Evolutionary conservation across 1,140 invertebrate genomes (phyloP).

Genomic region (Drosophila sechellia): DNA sequence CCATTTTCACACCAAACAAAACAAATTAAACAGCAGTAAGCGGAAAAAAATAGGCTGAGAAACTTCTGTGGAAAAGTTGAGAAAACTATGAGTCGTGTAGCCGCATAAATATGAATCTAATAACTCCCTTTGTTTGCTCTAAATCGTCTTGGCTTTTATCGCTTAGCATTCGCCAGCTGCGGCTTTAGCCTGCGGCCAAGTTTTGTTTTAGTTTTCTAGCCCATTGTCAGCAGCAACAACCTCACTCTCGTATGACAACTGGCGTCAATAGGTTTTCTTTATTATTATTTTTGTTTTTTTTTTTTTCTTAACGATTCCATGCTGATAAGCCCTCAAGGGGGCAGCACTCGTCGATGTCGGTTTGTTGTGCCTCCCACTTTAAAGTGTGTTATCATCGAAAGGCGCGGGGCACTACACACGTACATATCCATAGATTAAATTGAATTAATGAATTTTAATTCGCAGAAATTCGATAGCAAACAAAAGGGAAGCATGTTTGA

Average conservation of each 20-base stretch:
- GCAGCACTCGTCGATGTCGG: slow-evolving; percentile 19
- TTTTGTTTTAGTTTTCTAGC: slow-evolving; percentile 32
- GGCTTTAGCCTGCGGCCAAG: slow-evolving; percentile 28
- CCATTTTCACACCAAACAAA: slow-evolving; percentile 47
- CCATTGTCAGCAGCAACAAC: slow-evolving; percentile 29
- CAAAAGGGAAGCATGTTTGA: slow-evolving; percentile 1
- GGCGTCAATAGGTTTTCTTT: slow-evolving; percentile 43
- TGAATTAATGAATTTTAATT: slow-evolving; percentile 46
- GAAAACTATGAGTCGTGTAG: not conserved
- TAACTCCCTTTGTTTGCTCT: slow-evolving; percentile 65
- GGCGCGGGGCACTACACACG: not conserved
- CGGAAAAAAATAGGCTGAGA: slow-evolving; percentile 6
- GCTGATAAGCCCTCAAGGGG: slow-evolving; percentile 32
- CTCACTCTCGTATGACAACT: slow-evolving; percentile 33
- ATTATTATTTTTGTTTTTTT: slow-evolving; percentile 1
- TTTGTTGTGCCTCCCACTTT: slow-evolving; percentile 16
- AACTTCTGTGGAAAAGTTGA: slow-evolving; percentile 14
- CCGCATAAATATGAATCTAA: slow-evolving; percentile 70
- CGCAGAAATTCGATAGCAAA: slow-evolving; percentile 27
- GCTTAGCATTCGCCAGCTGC: slow-evolving; percentile 23
- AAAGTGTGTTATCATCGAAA: slow-evolving; percentile 35
- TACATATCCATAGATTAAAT: slow-evolving; percentile 13
- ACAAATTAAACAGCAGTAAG: slow-evolving; percentile 36
- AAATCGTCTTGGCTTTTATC: slow-evolving; percentile 42
- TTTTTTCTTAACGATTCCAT: slow-evolving; percentile 17